phyloP scores from a whole-genome alignment of 2,888 invertebrate species.

The Osedax frankpressi region DNA sequence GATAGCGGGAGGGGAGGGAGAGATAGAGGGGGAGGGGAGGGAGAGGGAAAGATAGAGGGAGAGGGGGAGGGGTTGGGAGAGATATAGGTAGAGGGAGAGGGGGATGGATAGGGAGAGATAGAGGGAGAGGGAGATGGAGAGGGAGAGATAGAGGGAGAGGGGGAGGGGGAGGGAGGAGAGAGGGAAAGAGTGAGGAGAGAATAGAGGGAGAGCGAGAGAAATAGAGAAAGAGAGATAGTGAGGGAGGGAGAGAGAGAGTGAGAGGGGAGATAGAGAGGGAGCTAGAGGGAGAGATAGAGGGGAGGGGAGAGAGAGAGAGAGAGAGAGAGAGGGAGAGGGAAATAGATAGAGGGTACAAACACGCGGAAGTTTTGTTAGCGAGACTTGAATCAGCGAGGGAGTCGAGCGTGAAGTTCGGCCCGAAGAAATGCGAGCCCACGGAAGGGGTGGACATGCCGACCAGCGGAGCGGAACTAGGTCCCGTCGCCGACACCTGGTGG shows the following conservation, averaged over 20 bases:
- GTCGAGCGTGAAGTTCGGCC: slow-evolving; percentile 84
- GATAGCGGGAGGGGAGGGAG: background rate
- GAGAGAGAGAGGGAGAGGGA: background rate
- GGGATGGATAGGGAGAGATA: slow-evolving; percentile 79
- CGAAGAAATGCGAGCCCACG: slow-evolving; percentile 61
- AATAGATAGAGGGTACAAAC: too few relatives aligned
- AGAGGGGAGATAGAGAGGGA: too few relatives aligned
- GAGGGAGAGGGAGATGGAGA: background rate
- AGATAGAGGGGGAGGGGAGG: background rate
- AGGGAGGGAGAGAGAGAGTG: slow-evolving; percentile 64
- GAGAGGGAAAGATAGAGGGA: slow-evolving; percentile 56
- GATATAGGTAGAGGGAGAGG: slow-evolving; percentile 63
- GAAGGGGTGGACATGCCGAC: background rate
- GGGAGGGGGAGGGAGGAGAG: background rate
- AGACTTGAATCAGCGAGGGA: slow-evolving; percentile 49
- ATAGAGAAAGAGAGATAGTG: too few relatives aligned
- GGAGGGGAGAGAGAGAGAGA: background rate
- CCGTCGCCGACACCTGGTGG: background rate
- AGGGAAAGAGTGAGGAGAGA: background rate
- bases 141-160: background rate
- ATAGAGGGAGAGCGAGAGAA: too few relatives aligned
- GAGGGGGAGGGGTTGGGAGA: slow-evolving; percentile 64
- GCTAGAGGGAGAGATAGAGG: background rate
- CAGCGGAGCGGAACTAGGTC: background rate
- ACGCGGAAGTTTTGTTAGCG: background rate